These are phyloP conservation scores for Taenaris catops DNA, from an alignment of 2,888 invertebrate species.

Conservation along the genomic window DNA sequence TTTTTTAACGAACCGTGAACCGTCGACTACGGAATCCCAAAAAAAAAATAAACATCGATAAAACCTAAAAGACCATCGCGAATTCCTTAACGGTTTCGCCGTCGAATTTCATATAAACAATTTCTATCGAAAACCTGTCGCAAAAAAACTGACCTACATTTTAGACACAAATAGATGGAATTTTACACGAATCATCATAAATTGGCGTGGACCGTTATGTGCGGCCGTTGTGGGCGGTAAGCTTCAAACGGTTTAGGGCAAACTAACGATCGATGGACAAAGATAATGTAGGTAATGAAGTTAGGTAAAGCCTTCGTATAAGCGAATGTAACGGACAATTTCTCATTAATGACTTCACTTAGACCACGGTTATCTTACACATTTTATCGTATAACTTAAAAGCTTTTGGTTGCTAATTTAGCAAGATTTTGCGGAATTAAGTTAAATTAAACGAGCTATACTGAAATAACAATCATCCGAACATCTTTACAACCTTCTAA, in stretches of 20 bases:
- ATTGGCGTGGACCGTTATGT: slow-evolving; percentile 53
- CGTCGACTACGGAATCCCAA: too few species aligned
- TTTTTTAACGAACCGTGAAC: too few species aligned
- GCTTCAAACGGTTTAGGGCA: slow-evolving; percentile 32
- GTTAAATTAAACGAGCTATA: too few species aligned
- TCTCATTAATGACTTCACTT: slow-evolving; percentile 14
- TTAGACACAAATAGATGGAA: slow-evolving; percentile 57
- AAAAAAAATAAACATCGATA: slow-evolving; percentile 27
- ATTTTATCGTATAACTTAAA: too few species aligned
- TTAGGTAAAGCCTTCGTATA: slow-evolving; percentile 6
- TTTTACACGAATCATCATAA: slow-evolving; percentile 53
- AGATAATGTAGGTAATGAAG: slow-evolving; percentile 17
- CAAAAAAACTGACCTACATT: slow-evolving; percentile 47
- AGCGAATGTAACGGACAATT: slow-evolving; percentile 7
- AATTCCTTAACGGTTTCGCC: slow-evolving; percentile 42
- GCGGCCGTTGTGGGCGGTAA: slow-evolving; percentile 48
- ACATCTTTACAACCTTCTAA: too few species aligned
- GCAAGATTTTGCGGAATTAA: too few species aligned
- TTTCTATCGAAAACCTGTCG: slow-evolving; percentile 16
- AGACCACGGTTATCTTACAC: slow-evolving; percentile 6
- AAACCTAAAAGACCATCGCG: slow-evolving; percentile 39
- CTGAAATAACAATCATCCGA: too few species aligned
- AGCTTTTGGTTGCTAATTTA: too few species aligned
- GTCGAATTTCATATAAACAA: slow-evolving; percentile 24
- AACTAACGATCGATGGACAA: slow-evolving; percentile 20